Base-by-base conservation (phyloP, 1,140 invertebrate species). In the Zeugodacus cucurbitae region DNA sequence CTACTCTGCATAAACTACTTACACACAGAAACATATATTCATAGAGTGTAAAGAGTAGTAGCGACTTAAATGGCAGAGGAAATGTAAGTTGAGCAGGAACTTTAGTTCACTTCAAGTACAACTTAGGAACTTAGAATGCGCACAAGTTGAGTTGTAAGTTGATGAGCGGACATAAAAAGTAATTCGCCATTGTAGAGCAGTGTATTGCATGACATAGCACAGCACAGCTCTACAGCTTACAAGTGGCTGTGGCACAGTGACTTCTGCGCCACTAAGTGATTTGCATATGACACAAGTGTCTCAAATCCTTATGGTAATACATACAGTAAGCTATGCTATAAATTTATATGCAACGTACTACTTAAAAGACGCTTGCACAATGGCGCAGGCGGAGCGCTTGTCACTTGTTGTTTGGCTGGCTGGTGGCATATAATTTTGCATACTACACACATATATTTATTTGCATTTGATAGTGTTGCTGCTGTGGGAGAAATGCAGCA, bases 211-310 rank as follows among this genome's bases (percentile, higher is more conserved):
- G 37, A 5, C 22, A 48, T 22, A 8, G 41, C 20, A 78, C 0
- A n/a, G 41, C 74, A n/a, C 22, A n/a, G 74, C 41, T n/a, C n/a
- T n/a, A 48, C 1, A 48, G n/a, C 41, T 14, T 8, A 54, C 74
- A 54, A 82, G 37, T 62, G 58, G 58, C 58, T 29, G 67, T 82
- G 44, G 74, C 74, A 82, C 8, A 82, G 74, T 54, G 41, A 82
- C 74, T 82, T 44, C 26, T 44, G 74, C 41, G 41, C 37, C 74
- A 48, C 74, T 82, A 82, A 82, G 74, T 82, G 74, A 82, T 82
- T 82, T 82, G 74, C 74, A 82, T 82, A 82, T 82, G 74, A 82
- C 74, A 82, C 74, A 82, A 82, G 74, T 82, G 74, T n/a, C 41
- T 82, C 74, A 48, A 82, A 82, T 82, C 74, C 74, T 82, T 82